phyloP scores from a whole-genome alignment of 2,113 vertebrate species.

The Sinocyclocheilus anshuiensis region DNA sequence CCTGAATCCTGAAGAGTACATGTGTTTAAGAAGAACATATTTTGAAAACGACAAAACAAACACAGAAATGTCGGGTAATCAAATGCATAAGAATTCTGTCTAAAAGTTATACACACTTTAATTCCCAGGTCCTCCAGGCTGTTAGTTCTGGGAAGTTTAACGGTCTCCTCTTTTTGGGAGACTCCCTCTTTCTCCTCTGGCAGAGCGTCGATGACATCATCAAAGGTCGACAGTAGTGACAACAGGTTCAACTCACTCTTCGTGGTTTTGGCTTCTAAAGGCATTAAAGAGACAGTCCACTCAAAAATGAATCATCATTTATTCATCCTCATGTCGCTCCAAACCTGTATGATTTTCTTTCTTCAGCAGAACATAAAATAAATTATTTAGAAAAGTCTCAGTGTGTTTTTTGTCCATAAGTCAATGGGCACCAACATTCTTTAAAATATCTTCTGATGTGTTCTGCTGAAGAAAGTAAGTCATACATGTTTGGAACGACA shows the following conservation, averaged over 20 bases:
- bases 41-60: too few species aligned
- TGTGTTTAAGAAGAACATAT: slow-evolving; percentile 20
- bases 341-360: background rate
- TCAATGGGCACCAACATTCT: too few species aligned
- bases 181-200: slow-evolving; percentile 67
- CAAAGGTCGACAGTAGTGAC: slow-evolving; percentile 79
- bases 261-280: slow-evolving; percentile 65
- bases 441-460: background rate
- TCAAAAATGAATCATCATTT: background rate
- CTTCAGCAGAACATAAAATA: background rate
- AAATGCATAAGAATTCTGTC: background rate
- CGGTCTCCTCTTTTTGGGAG: slow-evolving; percentile 49
- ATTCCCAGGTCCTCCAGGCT: slow-evolving; percentile 88
- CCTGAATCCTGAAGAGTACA: slow-evolving; percentile 18
- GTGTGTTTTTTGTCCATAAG: too few species aligned
- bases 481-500: background rate
- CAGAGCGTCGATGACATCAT: slow-evolving; percentile 71
- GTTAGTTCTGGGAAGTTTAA: slow-evolving; percentile 77
- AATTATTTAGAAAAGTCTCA: too few species aligned
- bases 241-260: slow-evolving; percentile 80
- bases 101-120: slow-evolving; percentile 67
- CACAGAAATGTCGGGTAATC: background rate
- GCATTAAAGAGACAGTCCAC: background rate
- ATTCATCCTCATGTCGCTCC: background rate
- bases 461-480: background rate